Evolutionary conservation across 2,113 vertebrate genomes (phyloP), one percentile per base, ranked within the genome.

Genomic region (Dromiciops gliroides): DNA sequence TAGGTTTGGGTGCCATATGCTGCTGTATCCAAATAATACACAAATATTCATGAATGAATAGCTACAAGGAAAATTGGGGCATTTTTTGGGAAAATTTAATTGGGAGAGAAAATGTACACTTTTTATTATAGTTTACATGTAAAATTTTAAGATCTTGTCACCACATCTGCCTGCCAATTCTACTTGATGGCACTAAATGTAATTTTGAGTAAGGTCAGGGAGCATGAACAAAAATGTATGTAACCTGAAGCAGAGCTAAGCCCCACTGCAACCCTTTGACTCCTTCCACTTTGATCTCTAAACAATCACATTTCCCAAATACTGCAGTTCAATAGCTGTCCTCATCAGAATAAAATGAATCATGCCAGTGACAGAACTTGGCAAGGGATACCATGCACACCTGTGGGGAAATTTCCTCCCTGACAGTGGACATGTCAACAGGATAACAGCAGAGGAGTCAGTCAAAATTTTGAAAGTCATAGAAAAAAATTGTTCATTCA

Each of bases 301-400:
- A 89, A 56, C 44, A 89, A 88, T 92, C 94, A 90, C 0, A 7
- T 97, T 96, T 94, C 52, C 60, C 37, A 94, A 26, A 0, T 90
- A 60, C 1, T 75, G 0, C 23, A 88, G 3, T 3, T 88, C 48
- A 67, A 56, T 44, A 67, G 48, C 23, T 49, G 49, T 94, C 93
- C 56, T 96, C 75, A 92, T 96, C 94, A 96, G 89, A 52, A 91
- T 89, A 53, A 91, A 92, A 48, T 48, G 93, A 95, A 96, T 98
- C 22, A 93, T 53, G 93, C 51, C 91, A 97, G 37, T 44, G 91
- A 96, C n/a, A 97, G 94, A 11, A 51, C 51, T 94, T 95, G 49
- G 49, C 47, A 96, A 91, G 47, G 94, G 95, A 91, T 48, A 48
- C 50, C 31, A 88, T 44, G 16, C 44, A 90, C 51, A 94, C 92